Base-by-base conservation (phyloP, 2,797 vertebrate species). In the Rhinella marina region DNA sequence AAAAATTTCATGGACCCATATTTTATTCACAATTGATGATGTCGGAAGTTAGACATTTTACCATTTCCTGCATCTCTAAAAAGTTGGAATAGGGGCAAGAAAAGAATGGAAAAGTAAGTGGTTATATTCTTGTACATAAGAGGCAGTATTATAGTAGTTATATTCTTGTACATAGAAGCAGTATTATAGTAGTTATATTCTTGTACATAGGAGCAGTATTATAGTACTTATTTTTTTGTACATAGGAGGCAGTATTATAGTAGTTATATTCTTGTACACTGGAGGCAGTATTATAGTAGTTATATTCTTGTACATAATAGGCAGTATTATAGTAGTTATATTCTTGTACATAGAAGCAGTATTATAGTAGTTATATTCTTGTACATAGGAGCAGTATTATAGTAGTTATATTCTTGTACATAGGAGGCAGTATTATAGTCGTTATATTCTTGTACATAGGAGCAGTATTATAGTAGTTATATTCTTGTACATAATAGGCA, bases 381-480 rank as follows among this genome's bases (percentile, higher is more conserved):
- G 70, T 73, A 73, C 16, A 48, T 73, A 48, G 70, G 32, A 12
- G 32, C 32, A 73, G 70, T 70, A 73, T 73, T 73, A 73, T 73
- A 73, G 32, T 48, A 73, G 29, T 73, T 73, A 73, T 73, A 73
- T 73, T 73, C 70, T 73, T 73, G 70, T 73, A 73, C 11, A 73
- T 68, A 66, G 66, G 17, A 10, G 16, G 52, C 57, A 59, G 57
- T 59, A 62, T 72, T 72, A 72, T 72, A 72, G 68, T 72, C 41
- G 66, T 29, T 62, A 29, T 68, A 72, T 72, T 72, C 68, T 72
- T 72, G 68, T 72, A 41, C 29, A n/a, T 48, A 50, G 72, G 72
- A n/a, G 72, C 72, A 75, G 72, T 75, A 50, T 75, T 50, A 75
- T 75, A 75, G 19, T 75, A 77, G 48, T 77, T 76, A n/a, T 70